phyloP scores from a whole-genome alignment of 2,797 vertebrate species.

The Rhinatrema bivittatum region DNA sequence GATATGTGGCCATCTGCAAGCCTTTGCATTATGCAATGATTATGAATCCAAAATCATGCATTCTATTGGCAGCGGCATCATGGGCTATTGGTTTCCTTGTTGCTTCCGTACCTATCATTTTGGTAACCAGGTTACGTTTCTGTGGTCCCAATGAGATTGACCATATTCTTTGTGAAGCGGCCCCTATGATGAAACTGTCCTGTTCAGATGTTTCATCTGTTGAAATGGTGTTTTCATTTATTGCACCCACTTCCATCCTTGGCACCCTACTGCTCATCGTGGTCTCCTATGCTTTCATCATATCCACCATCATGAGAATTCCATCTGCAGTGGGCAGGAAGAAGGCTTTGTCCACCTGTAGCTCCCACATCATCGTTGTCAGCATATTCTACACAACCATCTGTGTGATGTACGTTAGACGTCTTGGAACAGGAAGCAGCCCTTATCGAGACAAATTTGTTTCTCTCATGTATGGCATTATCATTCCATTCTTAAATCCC shows the following conservation, averaged over 20 bases:
- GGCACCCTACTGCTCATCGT: slow-evolving; percentile 10
- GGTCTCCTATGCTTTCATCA: slow-evolving; percentile 14
- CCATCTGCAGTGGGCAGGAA: slow-evolving; percentile 5
- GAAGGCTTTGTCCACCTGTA: slow-evolving; percentile 20
- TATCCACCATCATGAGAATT: slow-evolving; percentile 12
- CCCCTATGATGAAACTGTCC: slow-evolving; percentile 17
- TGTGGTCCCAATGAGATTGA: slow-evolving; percentile 16
- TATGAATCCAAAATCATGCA: slow-evolving; percentile 22
- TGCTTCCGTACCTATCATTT: slow-evolving; percentile 26
- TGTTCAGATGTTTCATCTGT: slow-evolving; percentile 14
- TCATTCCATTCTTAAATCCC: too few species aligned
- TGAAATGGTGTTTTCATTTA: slow-evolving; percentile 4
- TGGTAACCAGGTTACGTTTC: slow-evolving; percentile 8
- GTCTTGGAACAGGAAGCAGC: not conserved
- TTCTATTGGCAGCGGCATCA: slow-evolving; percentile 21
- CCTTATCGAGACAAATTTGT: not conserved
- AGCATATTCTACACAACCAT: slow-evolving; percentile 14
- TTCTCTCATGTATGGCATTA: slow-evolving; percentile 13
- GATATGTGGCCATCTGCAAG: not conserved
- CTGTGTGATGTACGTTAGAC: slow-evolving; percentile 15
- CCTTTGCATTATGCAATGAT: slow-evolving; percentile 30
- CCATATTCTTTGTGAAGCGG: slow-evolving; percentile 21
- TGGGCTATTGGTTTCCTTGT: slow-evolving; percentile 29
- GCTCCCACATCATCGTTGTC: slow-evolving; percentile 14
- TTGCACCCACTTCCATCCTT: slow-evolving; percentile 4